Conservation (phyloP, 2,113 vertebrate species). For the Elanus axillaris region DNA sequence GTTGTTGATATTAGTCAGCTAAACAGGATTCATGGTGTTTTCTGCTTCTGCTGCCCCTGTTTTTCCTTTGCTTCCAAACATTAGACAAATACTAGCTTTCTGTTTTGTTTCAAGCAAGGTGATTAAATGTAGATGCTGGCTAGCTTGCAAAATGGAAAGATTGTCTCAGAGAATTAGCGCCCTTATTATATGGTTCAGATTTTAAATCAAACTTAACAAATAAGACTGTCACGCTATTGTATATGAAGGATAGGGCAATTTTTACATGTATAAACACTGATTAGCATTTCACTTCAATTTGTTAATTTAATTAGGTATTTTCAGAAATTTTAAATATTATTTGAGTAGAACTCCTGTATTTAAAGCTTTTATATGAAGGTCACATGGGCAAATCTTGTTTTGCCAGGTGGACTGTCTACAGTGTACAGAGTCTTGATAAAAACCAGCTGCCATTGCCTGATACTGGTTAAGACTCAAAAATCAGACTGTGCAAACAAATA, state of each 20-base stretch:
- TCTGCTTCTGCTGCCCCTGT: neutral
- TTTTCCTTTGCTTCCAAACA: slow-evolving; percentile 5
- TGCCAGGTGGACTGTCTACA: slow-evolving; percentile 84
- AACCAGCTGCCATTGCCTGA: slow-evolving; percentile 84
- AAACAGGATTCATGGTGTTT: neutral
- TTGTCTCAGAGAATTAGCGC: slow-evolving; percentile 2
- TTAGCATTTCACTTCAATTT: slow-evolving; percentile 57
- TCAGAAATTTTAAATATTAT: slow-evolving; percentile 65
- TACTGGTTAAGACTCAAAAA: slow-evolving; percentile 87
- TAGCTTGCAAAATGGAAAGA: slow-evolving; percentile 11
- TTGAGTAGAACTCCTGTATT: slow-evolving; percentile 72
- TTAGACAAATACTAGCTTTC: slow-evolving; percentile 10
- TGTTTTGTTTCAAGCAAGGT: slow-evolving; percentile 45
- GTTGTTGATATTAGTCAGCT: slow-evolving; percentile 17
- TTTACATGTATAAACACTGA: slow-evolving; percentile 58
- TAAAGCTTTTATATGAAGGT: slow-evolving; percentile 77
- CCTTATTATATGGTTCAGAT: slow-evolving; percentile 12
- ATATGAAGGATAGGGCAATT: neutral
- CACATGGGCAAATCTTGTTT: slow-evolving; percentile 83
- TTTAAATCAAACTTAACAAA: slow-evolving; percentile 60
- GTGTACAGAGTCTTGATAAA: slow-evolving; percentile 81
- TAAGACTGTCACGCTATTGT: slow-evolving; percentile 3
- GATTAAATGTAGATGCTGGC: neutral
- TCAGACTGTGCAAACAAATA: slow-evolving; percentile 94
- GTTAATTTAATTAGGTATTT: slow-evolving; percentile 66